These are phyloP conservation scores for Cryptoprocta ferox DNA, from an alignment of 2,797 vertebrate genomes.

Conservation along the genomic window DNA sequence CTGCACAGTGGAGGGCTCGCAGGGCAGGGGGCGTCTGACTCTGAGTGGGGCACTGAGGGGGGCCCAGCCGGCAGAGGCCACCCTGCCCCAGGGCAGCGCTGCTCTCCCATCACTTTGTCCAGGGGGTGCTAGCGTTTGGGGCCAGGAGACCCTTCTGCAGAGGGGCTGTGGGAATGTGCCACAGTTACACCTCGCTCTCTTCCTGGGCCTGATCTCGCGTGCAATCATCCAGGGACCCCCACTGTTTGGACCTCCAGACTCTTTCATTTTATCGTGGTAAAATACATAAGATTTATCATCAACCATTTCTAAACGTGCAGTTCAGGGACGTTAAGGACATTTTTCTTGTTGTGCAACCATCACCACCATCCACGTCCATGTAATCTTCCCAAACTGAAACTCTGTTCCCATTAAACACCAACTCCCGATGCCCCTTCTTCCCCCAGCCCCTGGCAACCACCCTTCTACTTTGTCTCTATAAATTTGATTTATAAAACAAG, in stretches of 20 bases:
- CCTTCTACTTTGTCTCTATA: neutral
- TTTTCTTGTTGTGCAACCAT: neutral
- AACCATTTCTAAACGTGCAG: neutral
- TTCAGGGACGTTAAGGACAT: neutral
- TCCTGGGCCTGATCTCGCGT: neutral
- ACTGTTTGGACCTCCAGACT: neutral
- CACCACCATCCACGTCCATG: neutral
- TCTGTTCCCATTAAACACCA: neutral
- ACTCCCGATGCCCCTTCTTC: accelerated
- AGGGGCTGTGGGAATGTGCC: neutral
- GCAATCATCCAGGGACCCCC: neutral
- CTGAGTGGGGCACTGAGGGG: too few species aligned
- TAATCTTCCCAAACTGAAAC: neutral
- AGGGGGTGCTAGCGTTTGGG: neutral
- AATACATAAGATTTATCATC: neutral
- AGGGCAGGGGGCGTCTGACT: neutral
- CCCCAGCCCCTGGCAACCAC: neutral
- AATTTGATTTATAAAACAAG: neutral
- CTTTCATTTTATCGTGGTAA: neutral
- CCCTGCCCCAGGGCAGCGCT: neutral
- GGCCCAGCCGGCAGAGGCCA: neutral
- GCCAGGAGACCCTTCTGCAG: neutral
- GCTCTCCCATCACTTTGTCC: neutral
- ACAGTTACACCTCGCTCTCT: neutral
- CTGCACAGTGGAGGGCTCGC: neutral